phyloP scores from a whole-genome alignment of 2,888 invertebrate genomes.

The Adelphocoris suturalis region DNA sequence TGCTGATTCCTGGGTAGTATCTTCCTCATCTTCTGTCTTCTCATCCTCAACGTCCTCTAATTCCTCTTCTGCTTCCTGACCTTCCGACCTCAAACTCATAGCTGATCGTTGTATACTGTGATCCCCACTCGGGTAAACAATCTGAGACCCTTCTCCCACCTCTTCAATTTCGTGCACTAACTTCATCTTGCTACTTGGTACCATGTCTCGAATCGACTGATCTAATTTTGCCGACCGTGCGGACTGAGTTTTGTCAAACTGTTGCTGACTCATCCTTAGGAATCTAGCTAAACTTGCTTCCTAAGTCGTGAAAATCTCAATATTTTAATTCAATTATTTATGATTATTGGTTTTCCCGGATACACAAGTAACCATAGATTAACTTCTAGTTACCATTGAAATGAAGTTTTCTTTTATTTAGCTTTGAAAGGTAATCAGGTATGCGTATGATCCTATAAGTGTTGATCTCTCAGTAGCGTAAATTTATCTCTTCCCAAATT shows the following conservation, averaged over 20 bases:
- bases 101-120: background rate
- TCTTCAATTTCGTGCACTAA: background rate
- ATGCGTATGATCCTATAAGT: too few species aligned
- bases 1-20: background rate
- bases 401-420: too few species aligned
- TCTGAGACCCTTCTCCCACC: background rate
- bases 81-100: background rate
- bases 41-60: background rate
- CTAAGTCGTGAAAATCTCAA: too few species aligned
- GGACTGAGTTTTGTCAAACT: background rate
- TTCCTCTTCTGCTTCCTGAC: slow-evolving; percentile 8
- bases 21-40: background rate
- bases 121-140: background rate
- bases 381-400: too few species aligned
- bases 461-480: too few species aligned
- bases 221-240: background rate
- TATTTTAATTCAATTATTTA: too few species aligned
- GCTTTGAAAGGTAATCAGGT: too few species aligned
- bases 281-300: background rate
- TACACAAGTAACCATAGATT: too few species aligned
- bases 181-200: background rate
- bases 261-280: background rate
- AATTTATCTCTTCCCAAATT: too few species aligned
- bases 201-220: background rate
- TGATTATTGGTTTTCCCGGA: too few species aligned